Evolutionary conservation across 2,113 vertebrate species (phyloP).

Genomic region (Naja naja): DNA sequence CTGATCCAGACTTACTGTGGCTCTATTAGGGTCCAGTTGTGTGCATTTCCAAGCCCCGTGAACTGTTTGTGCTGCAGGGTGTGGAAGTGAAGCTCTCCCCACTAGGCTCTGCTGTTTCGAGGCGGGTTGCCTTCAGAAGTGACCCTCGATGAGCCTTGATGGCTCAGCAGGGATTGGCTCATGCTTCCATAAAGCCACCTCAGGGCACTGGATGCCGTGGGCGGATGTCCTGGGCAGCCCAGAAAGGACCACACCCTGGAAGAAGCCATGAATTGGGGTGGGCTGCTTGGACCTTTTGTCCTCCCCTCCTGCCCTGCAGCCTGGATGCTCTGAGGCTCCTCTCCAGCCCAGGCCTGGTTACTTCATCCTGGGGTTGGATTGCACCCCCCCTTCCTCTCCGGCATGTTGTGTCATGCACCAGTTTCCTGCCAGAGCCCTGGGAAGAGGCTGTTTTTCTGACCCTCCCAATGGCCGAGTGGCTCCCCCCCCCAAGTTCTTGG

Average conservation of each 20-base stretch:
- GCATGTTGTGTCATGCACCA: not conserved
- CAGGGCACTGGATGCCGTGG: not conserved
- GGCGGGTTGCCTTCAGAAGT: not conserved
- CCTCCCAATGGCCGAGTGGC: not conserved
- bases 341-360: not conserved
- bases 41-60: not conserved
- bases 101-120: not conserved
- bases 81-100: not conserved
- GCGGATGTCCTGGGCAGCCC: not conserved
- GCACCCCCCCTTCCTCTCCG: not conserved
- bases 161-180: not conserved
- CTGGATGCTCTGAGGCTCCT: not conserved
- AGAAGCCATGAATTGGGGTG: not conserved
- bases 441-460: not conserved
- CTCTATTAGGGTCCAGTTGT: not conserved
- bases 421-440: not conserved
- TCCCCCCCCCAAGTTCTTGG: not conserved
- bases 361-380: not conserved
- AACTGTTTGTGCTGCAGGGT: not conserved
- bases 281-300: not conserved
- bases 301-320: not conserved
- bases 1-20: not conserved
- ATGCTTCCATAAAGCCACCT: not conserved
- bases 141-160: not conserved
- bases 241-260: not conserved